Base-by-base conservation (phyloP, 2,113 vertebrate species). In the Gopherus flavomarginatus region DNA sequence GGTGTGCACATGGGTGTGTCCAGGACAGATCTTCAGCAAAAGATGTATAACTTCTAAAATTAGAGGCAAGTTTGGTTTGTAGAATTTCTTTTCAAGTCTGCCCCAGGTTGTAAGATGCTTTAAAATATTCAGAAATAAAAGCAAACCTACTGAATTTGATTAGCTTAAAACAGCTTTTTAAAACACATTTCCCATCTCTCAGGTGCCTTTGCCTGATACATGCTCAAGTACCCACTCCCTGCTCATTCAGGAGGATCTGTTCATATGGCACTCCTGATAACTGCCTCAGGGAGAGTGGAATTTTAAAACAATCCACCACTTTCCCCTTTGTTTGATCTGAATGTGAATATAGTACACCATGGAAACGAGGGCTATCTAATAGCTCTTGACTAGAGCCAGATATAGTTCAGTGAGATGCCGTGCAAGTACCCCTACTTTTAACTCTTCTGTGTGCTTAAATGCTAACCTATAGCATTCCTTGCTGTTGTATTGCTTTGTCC, bases 141-240 rank as follows among this genome's bases (percentile, higher is more conserved):
- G 87, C 91, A 89, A 94, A 95, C 96, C 91, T 94, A 89, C 86
- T 96, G 91, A 89, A 85, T 96, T 97, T 95, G 84, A 96, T 92
- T 69, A 92, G 92, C 94, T 94, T 88, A 91, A 93, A 93, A 3
- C 85, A 94, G 94, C 78, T 57, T 92, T 95, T 89, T 84, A 57
- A 92, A 89, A 92, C 96, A 85, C 1, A 0, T 75, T 88, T 91
- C 59, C 94, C 82, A 54, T 94, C 91, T 95, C 94, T 81, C 87
- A 82, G 77, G 21, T 1, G 1, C 94, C 95, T 94, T 92, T 96
- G 97, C 93, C 91, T 78, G 86, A 87, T 94, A 96, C 89, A 90
- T 87, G 93, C 93, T 96, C 79, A 96, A 97, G 94, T 95, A 96
- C 94, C 94, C 91, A 96, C 91, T 97, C 92, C 77, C 65, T 81